Evolutionary conservation across 2,113 vertebrate species (phyloP), one percentile per base, ranked within the genome.

Genomic region (Halichoerus grypus): DNA sequence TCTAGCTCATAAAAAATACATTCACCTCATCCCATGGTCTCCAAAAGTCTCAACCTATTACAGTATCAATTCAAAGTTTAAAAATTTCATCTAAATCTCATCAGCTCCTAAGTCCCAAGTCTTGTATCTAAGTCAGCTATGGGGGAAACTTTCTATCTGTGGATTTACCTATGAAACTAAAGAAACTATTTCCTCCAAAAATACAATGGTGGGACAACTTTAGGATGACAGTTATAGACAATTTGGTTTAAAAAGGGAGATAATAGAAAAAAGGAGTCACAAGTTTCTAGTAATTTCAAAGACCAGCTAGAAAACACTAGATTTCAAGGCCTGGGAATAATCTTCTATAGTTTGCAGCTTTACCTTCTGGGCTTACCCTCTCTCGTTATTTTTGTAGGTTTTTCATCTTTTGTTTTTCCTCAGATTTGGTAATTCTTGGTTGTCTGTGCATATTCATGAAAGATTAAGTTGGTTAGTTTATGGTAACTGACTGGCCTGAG

Each of bases 201-300:
- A 49, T 82, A 92, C 28, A 89, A 0, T 63, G 14, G 59, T 91
- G 28, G 63, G 15, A 83, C 28, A 95, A 51, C 19, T n/a, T 85
- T 42, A 71, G 21, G 21, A 71, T 85, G 81, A 61, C 6, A 51
- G 9, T 92, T 82, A 67, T 0, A 93, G 79, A 63, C 9, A 91
- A 65, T 94, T n/a, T 93, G 8, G 55, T 79, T 96, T n/a, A 80
- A 74, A 96, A 93, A 96, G 22, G 28, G 42, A 92, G 72, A 92
- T 65, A 67, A 69, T 21, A 83, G 59, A 65, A 87, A 77, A 86
- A 88, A 84, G 21, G 24, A 97, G 5, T 59, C 31, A 39, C 11
- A 92, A 61, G 28, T 86, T 28, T 9, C 9, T 77, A 81, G 39
- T 49, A 91, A 46, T 91, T 91, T 81, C 7, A 91, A 83, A 88